Percentiles rank a stretch among this genome's conserved stretches.
phyloP scores from a whole-genome alignment of 2,797 vertebrate species.

The Leptoclinus maculatus region DNA sequence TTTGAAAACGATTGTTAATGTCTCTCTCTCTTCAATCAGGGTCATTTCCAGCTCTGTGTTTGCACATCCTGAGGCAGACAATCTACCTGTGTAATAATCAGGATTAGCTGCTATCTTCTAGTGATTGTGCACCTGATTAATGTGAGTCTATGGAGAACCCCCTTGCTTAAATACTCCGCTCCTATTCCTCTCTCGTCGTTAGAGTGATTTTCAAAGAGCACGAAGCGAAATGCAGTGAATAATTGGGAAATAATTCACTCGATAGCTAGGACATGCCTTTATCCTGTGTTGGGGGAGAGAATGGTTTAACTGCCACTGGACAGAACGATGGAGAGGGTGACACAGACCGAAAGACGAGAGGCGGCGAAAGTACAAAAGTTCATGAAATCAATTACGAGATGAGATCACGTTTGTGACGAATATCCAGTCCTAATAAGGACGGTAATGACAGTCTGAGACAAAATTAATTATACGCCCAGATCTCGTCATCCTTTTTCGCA shows the following conservation, averaged over 20 bases:
- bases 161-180: slow-evolving; percentile 28
- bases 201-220: slow-evolving; percentile 27
- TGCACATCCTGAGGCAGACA: slow-evolving; percentile 38
- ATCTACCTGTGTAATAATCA: slow-evolving; percentile 42
- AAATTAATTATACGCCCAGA: slow-evolving; percentile 51
- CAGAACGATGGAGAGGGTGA: slow-evolving; percentile 37
- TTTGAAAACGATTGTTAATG: slow-evolving; percentile 48
- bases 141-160: slow-evolving; percentile 35
- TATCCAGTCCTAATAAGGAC: slow-evolving; percentile 47
- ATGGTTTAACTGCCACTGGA: slow-evolving; percentile 11
- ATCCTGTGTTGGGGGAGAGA: slow-evolving; percentile 23
- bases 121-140: slow-evolving; percentile 61
- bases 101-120: slow-evolving; percentile 51
- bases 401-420: slow-evolving; percentile 55
- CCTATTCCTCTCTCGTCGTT: slow-evolving; percentile 58
- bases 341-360: slow-evolving; percentile 37
- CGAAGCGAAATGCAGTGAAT: slow-evolving; percentile 52
- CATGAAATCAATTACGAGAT: slow-evolving; percentile 71
- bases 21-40: slow-evolving; percentile 42
- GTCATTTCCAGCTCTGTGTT: slow-evolving; percentile 41
- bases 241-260: slow-evolving; percentile 55
- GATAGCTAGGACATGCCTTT: slow-evolving; percentile 37
- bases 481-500: slow-evolving; percentile 17
- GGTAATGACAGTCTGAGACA: slow-evolving; percentile 48
- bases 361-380: slow-evolving; percentile 27